Base-by-base conservation (phyloP, 2,113 vertebrate genomes). In the Hippocampus guttulatus region DNA sequence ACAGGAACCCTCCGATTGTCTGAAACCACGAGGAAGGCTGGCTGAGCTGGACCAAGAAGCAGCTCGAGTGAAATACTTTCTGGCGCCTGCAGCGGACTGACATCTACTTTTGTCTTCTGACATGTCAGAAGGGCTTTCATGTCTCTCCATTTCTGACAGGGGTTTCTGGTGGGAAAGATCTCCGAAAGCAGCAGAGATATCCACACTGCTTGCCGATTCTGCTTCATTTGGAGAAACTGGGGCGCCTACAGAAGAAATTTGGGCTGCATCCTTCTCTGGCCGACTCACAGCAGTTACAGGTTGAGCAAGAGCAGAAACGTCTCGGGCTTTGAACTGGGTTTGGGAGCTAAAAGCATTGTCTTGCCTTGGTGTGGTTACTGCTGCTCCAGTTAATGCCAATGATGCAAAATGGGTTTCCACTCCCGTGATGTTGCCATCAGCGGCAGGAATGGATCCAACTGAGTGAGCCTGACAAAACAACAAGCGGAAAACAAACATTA, bases 1-100 rank as follows among this genome's bases (percentile, higher is more conserved):
- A 23, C 92, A 85, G 12, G 92, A 93, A 76, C 88, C 79, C 52
- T 98, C 94, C 0, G 93, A 91, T 84, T 92, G 93, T 81, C 95
- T 94, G 92, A 94, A 97, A 68, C 92, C 95, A 84, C 95, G 94
- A 10, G 95, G 96, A 78, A 99, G 92, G 79, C 94, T 92, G 68
- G 94, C 92, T 79, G 96, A 95, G 67, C 85, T 70, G 1, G 82
- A 87, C 78, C 76, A 85, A 2, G 73, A 69, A 57, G 43, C 70
- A 54, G 73, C 25, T 90, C 88, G 33, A 18, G 23, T 20, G 73
- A 49, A 3, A 73, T 78, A 74, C 63, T 79, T 85, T 51, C 76
- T 71, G 45, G 33, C 3, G 8, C 23, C 61, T 27, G 73, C 7
- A n/a, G 60, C 23, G 27, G 75, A 70, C 18, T 68, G 75, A 12